Conservation (phyloP, 2,113 vertebrate species). For the Caranx melampygus region DNA sequence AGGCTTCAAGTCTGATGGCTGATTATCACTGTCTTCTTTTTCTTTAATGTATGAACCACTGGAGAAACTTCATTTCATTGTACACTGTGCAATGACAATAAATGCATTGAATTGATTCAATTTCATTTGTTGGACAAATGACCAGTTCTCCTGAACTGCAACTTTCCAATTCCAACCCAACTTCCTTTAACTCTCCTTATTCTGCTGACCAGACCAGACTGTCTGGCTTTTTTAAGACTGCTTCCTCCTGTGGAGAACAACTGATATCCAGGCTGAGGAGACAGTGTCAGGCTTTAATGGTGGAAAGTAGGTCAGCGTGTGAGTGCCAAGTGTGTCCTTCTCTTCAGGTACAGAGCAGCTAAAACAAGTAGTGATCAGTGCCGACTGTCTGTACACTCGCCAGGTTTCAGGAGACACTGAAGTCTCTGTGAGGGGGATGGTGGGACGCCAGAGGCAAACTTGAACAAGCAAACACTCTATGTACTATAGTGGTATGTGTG, state of each 20-base stretch:
- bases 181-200: background rate
- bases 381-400: slow-evolving; percentile 11
- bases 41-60: too few relatives aligned
- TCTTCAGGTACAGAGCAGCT: slow-evolving; percentile 49
- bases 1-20: slow-evolving; percentile 29
- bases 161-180: background rate
- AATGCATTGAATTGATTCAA: background rate
- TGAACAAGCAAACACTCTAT: slow-evolving; percentile 10
- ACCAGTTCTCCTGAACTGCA: background rate
- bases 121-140: slow-evolving; percentile 12
- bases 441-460: slow-evolving; percentile 18
- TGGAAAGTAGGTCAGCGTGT: slow-evolving; percentile 64
- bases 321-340: slow-evolving; percentile 35
- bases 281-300: slow-evolving; percentile 28
- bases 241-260: slow-evolving; percentile 29
- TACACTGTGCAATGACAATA: too few relatives aligned
- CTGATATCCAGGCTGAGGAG: slow-evolving; percentile 50
- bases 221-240: slow-evolving; percentile 19
- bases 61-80: too few relatives aligned
- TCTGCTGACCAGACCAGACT: slow-evolving; percentile 41
- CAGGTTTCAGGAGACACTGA: slow-evolving; percentile 11
- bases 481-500: background rate
- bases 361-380: slow-evolving; percentile 38
- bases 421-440: slow-evolving; percentile 4
- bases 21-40: background rate